A percentile compares a stretch with the other conserved stretches of the same genome.
Evolutionary conservation across 2,888 invertebrate genomes (phyloP).

Genomic region (Epinotia demarniana): DNA sequence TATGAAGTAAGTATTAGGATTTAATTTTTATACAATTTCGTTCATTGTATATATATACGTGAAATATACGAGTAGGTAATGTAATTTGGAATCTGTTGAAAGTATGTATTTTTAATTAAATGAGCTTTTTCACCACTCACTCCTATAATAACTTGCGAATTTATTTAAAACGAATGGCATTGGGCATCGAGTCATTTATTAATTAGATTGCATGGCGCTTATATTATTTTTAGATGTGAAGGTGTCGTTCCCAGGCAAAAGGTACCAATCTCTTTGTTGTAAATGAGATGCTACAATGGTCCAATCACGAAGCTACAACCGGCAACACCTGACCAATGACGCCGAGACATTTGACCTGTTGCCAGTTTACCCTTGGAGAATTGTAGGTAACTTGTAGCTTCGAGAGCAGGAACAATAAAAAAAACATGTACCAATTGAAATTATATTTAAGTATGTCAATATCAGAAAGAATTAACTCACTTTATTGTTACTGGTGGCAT

Average conservation of each 20-base stretch:
- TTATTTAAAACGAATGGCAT: background rate
- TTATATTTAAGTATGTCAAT: background rate
- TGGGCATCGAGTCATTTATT: background rate
- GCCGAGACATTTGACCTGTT: no score
- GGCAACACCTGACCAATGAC: no score
- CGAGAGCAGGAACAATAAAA: background rate
- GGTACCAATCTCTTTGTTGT: background rate
- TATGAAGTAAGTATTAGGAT: slow-evolving; percentile 29
- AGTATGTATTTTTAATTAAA: background rate
- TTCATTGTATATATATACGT: background rate
- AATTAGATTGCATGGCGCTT: background rate
- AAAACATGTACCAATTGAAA: background rate
- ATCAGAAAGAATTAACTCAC: background rate
- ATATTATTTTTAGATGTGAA: background rate
- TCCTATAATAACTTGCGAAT: background rate
- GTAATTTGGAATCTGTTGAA: background rate
- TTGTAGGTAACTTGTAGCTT: no score
- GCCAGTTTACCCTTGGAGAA: no score
- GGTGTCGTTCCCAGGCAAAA: background rate
- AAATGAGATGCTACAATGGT: background rate
- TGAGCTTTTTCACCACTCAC: background rate
- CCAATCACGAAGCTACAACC: no score
- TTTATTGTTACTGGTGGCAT: background rate
- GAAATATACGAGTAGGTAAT: background rate
- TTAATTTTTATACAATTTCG: slow-evolving; percentile 33